Base-by-base conservation (phyloP, 2,888 invertebrate species). In the Sinohyriopsis cumingii region DNA sequence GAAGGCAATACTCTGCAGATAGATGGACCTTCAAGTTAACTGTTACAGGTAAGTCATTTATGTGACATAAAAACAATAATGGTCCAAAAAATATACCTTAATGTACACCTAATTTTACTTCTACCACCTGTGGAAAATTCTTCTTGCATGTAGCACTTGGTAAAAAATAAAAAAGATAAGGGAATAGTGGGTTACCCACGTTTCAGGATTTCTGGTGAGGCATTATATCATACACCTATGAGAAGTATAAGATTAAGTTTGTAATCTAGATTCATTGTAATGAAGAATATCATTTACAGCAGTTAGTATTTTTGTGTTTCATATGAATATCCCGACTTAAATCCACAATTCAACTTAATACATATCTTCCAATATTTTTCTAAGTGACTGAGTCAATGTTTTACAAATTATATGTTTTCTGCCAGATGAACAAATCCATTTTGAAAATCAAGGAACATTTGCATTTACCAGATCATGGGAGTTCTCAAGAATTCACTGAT, bases 321-420 rank as follows among this genome's bases (percentile, higher is more conserved):
- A 62, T 72, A 77, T 9, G 76, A 76, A 25, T 68, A 64, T 19
- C 76, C 69, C 9, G 69, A 56, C 24, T 67, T 28, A 56, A 75
- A 73, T 12, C 78, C 74, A 63, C 77, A 71, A 59, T 78, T 75
- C 4, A 73, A 56, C 5, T 55, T 33, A 12, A 71, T 75, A 7
- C 77, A 70, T 15, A 78, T 68, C 22, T 66, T 67, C 63, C 73
- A 3, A 25, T 55, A n/a, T 55, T 28, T 65, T 62, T 78, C 75
- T 12, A 74, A 63, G 45, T 77, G 75, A 9, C 65, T 67, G 22
- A 70, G 57, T 9, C 78, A 69, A 25, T 78, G 76, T 59, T 71
- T 69, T 72, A 76, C 63, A 74, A 75, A 24, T 72, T 73, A 55
- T 78, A 75, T 57, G 55, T 75, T 75, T 59, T 68, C 68, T 0